phyloP scores from a whole-genome alignment of 2,113 vertebrate species.

The Prochilodus magdalenae region DNA sequence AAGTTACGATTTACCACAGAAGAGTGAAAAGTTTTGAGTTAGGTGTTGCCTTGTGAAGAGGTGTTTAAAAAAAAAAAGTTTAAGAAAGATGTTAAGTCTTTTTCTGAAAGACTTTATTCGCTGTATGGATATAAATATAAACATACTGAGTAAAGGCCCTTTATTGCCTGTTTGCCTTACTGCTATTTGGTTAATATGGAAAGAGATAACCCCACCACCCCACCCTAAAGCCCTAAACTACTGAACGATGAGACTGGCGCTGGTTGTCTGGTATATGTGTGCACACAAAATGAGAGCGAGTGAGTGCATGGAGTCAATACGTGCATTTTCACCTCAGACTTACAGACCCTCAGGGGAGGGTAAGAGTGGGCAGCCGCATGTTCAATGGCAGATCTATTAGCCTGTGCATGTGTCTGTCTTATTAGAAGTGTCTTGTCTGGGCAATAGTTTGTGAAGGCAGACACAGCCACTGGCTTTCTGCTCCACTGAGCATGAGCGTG shows the following conservation, averaged over 20 bases:
- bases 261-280: constrained; percentile 18
- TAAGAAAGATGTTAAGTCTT: no score
- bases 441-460: constrained; percentile 40
- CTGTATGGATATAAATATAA: neutral
- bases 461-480: constrained; percentile 10
- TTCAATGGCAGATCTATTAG: constrained; percentile 8
- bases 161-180: neutral
- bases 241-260: constrained; percentile 29
- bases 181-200: constrained; percentile 24
- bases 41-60: no score
- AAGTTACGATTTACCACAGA: neutral
- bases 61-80: no score
- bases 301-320: constrained; percentile 13
- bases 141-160: neutral
- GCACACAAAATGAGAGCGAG: neutral
- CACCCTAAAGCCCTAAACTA: constrained; percentile 30
- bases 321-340: constrained; percentile 4
- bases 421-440: constrained; percentile 9
- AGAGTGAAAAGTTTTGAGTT: no score
- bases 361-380: constrained; percentile 9
- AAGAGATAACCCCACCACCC: constrained; percentile 10
- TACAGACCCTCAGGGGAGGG: neutral
- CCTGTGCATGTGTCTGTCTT: constrained; percentile 8
- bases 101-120: neutral
- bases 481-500: constrained; percentile 29